Percentiles rank a stretch among this genome's conserved stretches.
Evolutionary conservation across 2,888 invertebrate genomes (phyloP).

Genomic region (Lepidocyrtinus sp.): DNA sequence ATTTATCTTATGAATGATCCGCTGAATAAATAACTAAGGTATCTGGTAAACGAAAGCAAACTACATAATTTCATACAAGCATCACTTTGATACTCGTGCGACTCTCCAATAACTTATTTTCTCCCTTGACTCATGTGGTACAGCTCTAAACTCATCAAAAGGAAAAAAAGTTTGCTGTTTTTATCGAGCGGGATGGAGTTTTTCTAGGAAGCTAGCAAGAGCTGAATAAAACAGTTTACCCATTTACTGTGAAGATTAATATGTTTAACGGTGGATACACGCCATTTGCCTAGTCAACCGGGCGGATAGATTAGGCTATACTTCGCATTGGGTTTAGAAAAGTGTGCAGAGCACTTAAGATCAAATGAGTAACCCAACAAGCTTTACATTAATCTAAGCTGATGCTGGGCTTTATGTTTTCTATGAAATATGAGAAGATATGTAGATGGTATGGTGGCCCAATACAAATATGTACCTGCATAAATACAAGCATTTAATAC

Average conservation of each 20-base stretch:
- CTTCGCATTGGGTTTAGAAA: too few relatives aligned
- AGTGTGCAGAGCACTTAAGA: too few relatives aligned
- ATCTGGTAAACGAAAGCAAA: not conserved
- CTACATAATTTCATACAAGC: not conserved
- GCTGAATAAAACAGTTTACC: not conserved
- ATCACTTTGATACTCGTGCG: not conserved
- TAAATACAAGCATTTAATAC: too few relatives aligned
- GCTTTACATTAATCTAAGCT: too few relatives aligned
- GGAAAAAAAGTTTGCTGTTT: not conserved
- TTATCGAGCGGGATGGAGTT: not conserved
- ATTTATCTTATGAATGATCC: conserved; percentile 35
- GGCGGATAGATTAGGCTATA: too few relatives aligned
- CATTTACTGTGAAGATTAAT: not conserved
- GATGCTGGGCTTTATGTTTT: too few relatives aligned
- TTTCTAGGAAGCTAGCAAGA: not conserved
- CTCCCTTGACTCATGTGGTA: not conserved
- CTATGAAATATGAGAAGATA: too few relatives aligned
- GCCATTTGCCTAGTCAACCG: not conserved
- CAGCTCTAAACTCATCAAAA: not conserved
- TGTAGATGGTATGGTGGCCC: too few relatives aligned
- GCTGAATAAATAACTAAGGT: conserved; percentile 43
- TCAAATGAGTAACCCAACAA: too few relatives aligned
- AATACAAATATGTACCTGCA: too few relatives aligned
- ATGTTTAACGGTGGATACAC: not conserved
- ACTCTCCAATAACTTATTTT: too few relatives aligned